These are phyloP conservation scores for Lycaon pictus DNA, from an alignment of 2,113 vertebrate species.

Conservation along the genomic window DNA sequence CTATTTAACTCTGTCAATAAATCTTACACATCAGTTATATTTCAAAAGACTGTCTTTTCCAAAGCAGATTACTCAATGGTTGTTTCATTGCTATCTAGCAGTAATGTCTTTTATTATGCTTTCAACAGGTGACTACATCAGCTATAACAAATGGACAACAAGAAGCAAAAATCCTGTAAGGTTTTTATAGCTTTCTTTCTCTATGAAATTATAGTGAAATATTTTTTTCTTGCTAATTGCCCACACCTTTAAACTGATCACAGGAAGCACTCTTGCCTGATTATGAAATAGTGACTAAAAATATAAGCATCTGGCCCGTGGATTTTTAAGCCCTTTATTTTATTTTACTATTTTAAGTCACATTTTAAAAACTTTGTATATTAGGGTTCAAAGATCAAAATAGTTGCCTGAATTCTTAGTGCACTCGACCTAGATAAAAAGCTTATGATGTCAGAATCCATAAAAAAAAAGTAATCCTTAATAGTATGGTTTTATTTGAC, in stretches of 20 bases:
- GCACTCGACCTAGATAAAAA: conserved; percentile 7
- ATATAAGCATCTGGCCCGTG: not conserved
- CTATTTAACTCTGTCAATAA: not conserved
- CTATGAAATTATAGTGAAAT: not conserved
- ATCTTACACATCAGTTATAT: not conserved
- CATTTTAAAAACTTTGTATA: not conserved
- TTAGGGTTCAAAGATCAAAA: conserved; percentile 30
- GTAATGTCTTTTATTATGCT: not conserved
- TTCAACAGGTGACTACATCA: not conserved
- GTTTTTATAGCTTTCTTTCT: not conserved
- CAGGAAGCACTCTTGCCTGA: not conserved
- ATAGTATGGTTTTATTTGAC: conserved; percentile 6
- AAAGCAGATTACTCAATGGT: not conserved
- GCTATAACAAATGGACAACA: not conserved
- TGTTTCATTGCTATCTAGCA: not conserved
- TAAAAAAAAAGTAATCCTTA: not conserved
- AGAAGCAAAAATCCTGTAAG: conserved; percentile 18
- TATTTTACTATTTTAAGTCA: not conserved
- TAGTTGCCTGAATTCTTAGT: not conserved
- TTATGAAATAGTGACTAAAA: conserved; percentile 15
- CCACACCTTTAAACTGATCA: not conserved
- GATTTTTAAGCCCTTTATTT: conserved; percentile 26
- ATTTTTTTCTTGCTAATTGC: not conserved
- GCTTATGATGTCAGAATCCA: not conserved
- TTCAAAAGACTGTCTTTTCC: not conserved